Evolutionary conservation across 2,888 invertebrate genomes (phyloP).

Genomic region (Lysandra coridon): DNA sequence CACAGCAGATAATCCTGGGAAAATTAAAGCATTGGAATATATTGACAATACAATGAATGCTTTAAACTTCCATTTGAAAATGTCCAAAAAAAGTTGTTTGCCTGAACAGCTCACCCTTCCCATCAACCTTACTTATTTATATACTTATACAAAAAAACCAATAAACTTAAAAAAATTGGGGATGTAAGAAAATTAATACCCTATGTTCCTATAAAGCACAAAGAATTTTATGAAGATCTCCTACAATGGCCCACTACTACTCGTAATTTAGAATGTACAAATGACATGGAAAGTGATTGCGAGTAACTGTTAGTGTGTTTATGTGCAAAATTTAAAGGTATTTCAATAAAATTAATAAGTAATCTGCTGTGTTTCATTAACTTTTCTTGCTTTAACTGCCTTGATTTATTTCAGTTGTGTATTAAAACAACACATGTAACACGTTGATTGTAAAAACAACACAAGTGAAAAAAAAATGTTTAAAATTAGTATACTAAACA

Average conservation of each 20-base stretch:
- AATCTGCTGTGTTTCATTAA: constrained; percentile 16
- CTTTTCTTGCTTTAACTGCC: constrained; percentile 22
- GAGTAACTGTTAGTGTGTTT: constrained; percentile 21
- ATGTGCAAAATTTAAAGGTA: constrained; percentile 18
- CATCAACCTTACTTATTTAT: constrained; percentile 13
- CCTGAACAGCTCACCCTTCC: constrained; percentile 16
- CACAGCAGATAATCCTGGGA: not conserved
- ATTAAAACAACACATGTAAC: constrained; percentile 22
- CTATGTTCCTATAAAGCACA: constrained; percentile 19
- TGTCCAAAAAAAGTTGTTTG: constrained; percentile 12
- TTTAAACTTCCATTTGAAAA: constrained; percentile 13
- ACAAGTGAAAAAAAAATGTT: not conserved
- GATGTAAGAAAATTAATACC: constrained; percentile 15
- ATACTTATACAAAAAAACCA: too few relatives aligned
- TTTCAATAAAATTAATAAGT: constrained; percentile 6
- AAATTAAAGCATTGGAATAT: constrained; percentile 16
- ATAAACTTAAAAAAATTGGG: constrained; percentile 13
- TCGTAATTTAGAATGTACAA: constrained; percentile 12
- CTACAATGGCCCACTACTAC: constrained; percentile 7
- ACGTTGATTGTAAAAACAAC: constrained; percentile 20
- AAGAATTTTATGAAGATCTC: constrained; percentile 21
- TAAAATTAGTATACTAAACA: constrained; percentile 8
- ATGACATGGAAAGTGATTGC: constrained; percentile 18
- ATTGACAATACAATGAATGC: constrained; percentile 22
- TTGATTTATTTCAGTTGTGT: not conserved